A percentile compares a stretch with the other conserved stretches of the same genome.
Evolutionary conservation across 2,113 vertebrate genomes (phyloP).

Genomic region (Callipepla californica): DNA sequence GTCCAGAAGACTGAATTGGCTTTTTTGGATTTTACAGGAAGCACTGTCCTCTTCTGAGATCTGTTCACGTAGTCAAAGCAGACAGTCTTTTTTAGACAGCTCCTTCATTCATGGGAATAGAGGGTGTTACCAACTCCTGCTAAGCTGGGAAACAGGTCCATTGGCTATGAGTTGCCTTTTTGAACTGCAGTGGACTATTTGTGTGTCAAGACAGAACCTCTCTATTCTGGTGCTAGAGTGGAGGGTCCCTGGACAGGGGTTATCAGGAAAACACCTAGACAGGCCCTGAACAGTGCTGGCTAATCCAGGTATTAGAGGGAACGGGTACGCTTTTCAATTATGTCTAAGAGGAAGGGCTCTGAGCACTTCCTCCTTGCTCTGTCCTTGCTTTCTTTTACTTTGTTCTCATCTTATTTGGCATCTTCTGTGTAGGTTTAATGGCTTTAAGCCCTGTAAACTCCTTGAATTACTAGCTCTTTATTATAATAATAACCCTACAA

Average conservation of each 20-base stretch:
- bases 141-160: slow-evolving; percentile 5
- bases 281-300: not conserved
- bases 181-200: not conserved
- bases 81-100: not conserved
- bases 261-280: not conserved
- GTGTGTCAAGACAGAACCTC: not conserved
- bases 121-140: not conserved
- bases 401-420: not conserved
- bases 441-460: slow-evolving; percentile 73
- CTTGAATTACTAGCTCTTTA: slow-evolving; percentile 50
- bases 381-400: not conserved
- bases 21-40: not conserved
- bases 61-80: not conserved
- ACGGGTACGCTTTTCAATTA: not conserved
- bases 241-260: not conserved
- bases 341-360: not conserved
- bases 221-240: not conserved
- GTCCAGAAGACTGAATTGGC: not conserved
- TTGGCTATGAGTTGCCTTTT: slow-evolving; percentile 23
- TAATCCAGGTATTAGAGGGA: not conserved
- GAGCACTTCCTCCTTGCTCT: not conserved
- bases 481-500: slow-evolving; percentile 52
- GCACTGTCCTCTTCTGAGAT: not conserved
- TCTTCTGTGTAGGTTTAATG: not conserved
- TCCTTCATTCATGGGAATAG: not conserved